These are phyloP conservation scores for Ectropis grisescens DNA, from an alignment of 1,140 invertebrate species.

Conservation along the genomic window DNA sequence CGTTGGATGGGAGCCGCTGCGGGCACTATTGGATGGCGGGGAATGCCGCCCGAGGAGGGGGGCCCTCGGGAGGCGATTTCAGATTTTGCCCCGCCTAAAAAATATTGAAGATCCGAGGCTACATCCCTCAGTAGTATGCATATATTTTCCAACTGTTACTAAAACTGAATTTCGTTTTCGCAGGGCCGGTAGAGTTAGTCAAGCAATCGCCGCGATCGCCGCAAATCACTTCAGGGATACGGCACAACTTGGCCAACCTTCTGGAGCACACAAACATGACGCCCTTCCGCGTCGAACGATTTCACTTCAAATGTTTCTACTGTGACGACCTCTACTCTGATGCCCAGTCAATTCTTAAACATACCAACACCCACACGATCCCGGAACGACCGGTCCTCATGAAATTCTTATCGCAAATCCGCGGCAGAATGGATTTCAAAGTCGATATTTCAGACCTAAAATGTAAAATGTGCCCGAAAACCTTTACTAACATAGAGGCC, in stretches of 20 bases:
- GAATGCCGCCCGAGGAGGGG: no score
- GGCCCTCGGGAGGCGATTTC: no score
- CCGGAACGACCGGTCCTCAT: constrained; percentile 36
- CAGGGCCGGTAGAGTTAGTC: no score
- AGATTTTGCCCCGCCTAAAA: no score
- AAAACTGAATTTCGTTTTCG: no score
- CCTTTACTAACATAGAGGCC: constrained; percentile 42
- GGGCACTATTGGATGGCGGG: no score
- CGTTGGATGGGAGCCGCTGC: no score
- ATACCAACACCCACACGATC: constrained; percentile 28
- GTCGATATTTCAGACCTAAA: constrained; percentile 49
- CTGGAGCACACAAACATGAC: constrained; percentile 44
- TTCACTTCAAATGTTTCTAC: constrained; percentile 62
- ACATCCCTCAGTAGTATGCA: no score
- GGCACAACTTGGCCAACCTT: constrained; percentile 53
- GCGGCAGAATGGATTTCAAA: constrained; percentile 57
- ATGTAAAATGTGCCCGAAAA: constrained; percentile 45
- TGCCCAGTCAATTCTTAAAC: constrained; percentile 40
- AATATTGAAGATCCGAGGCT: no score
- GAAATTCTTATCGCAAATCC: constrained; percentile 44
- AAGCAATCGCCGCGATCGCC: no score
- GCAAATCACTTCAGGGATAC: constrained; percentile 60
- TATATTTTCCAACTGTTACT: no score
- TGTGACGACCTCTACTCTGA: constrained; percentile 53
- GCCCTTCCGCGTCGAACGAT: constrained; percentile 57